Evolutionary conservation across 2,888 invertebrate genomes (phyloP), one percentile per base, ranked within the genome.

Genomic region (Acleris emargana): DNA sequence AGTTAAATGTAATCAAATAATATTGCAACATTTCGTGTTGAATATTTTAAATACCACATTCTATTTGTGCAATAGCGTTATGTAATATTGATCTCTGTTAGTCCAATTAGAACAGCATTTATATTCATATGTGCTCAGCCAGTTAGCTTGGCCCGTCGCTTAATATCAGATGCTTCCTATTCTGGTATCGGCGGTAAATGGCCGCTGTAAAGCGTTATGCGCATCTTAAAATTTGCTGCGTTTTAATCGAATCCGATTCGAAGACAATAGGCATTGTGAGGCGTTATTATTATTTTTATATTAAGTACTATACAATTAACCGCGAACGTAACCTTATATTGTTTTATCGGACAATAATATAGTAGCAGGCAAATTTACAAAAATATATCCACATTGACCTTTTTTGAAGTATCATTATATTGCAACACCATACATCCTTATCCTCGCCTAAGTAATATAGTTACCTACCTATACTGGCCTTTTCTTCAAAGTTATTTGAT

Each of bases 31-130:
- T 17, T 16, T n/a, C 2, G 17, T n/a, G 9, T 1, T 45, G 43
- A 45, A 50, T 28, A 45, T 32, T 54, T 59, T 43, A 13, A 43
- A 59, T 43, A 28, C 47, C 38, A 49, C 59, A 54, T 64, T 64
- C 53, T 59, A 49, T 49, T 58, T 58, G 42, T 28, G 59, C 25
- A 64, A 64, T 20, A 58, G 49, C 28, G 42, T 64, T 64, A 64
- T 55, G 64, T 32, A 64, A 64, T 64, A 60, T 60, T 64, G 50
- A 64, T 64, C 64, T 60, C 32, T 42, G 49, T 9, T 28, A 32
- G 16, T 28, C 54, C 54, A 60, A 55, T 64, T 64, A 64, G 64
- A 64, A 49, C 43, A 42, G 51, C 17, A 57, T 57, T 17, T 45
- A 25, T 57, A 42, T 54, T 20, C 20, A 54, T 42, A 20, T 9